Base-by-base conservation (phyloP, 2,888 invertebrate genomes). In the Ornithoptera alexandrae region DNA sequence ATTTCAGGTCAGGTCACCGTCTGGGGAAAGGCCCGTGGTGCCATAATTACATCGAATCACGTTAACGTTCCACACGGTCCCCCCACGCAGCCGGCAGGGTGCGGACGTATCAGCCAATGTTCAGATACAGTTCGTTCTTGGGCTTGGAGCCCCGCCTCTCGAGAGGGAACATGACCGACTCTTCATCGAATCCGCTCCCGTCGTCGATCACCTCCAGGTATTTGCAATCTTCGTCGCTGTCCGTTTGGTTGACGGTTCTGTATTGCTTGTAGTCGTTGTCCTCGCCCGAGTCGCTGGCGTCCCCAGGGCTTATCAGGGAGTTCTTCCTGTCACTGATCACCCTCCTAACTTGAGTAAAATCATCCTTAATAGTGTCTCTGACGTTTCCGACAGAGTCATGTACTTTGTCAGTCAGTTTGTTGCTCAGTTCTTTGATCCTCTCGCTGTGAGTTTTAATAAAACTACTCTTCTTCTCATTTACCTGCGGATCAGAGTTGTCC, bases 131-230 rank as follows among this genome's bases (percentile, higher is more conserved):
- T 17, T 74, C 67, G 18, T 68, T 71, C 39, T 66, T 72, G 5
- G 36, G 30, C 30, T 50, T 59, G 46, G 71, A 64, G 0, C 39
- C 42, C 22, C 76, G 77, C 20, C 79, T 71, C 2, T 77, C 77
- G 7, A 64, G 17, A 22, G 46, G 53, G 22, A 64, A 36, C 46
- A 56, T 67, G 61, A 36, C 59, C 62, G 74, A 36, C 7, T 75
- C 62, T 20, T 77, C 72, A 74, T 84, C 85, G 60, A 89, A 87
- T 50, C 84, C 89, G 46, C 84, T 86, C 1, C 87, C 93, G 77
- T 93, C 92, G 70, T 93, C 93, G 6, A 92, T 57, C 0, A 93
- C 84, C 78, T 93, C 93, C 61, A 93, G 75, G 78, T 92, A 92
- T 68, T 83, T 87, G 53, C 78, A 88, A 10, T 88, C 87, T 42